Base-by-base conservation (phyloP, 2,888 invertebrate species). In the Cheilosia grossa region DNA sequence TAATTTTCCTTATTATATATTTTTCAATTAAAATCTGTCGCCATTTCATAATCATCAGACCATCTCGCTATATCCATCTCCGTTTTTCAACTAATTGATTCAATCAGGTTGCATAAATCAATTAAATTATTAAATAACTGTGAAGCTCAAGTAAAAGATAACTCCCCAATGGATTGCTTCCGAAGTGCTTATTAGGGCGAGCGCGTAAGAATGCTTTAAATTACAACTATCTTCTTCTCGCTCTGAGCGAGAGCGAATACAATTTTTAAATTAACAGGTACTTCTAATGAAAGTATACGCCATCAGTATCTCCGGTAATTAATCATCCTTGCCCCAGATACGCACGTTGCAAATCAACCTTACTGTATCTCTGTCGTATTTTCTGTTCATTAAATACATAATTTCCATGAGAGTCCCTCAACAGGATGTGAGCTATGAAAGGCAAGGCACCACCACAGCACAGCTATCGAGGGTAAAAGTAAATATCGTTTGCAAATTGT, bases 381-480 rank as follows among this genome's bases (percentile, higher is more conserved):
- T 54, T 54, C 33, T 30, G n/a, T 54, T 54, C n/a, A 54, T 54
- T 54, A n/a, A 54, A 54, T 54, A 6, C 3, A 9, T 17, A 47
- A 47, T 9, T 47, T 47, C 17, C 47, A 47, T 19, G 7, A 17
- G 17, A 47, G 4, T 9, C 15, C 30, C 30, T n/a, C 30, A 30
- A 30, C 30, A 54, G n/a, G 54, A 30, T 47, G 9, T 47, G 9
- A 7, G 47, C 47, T 17, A n/a, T n/a, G 2, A 19, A 9, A 17
- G 9, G 37, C 4, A 37, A 13, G 37, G 13, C 3, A 10, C 3
- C 33, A 9, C 7, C 7, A 17, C 44, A 17, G 7, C 47, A 17
- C 19, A 7, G 2, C 2, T 47, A 10, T 47, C 9, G 17, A 9
- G 47, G 17, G 19, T 47, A 47, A 47, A 47, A 17, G n/a, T 17